Evolutionary conservation across 2,113 vertebrate genomes (phyloP).

Genomic region (Triplophysa siluroides): DNA sequence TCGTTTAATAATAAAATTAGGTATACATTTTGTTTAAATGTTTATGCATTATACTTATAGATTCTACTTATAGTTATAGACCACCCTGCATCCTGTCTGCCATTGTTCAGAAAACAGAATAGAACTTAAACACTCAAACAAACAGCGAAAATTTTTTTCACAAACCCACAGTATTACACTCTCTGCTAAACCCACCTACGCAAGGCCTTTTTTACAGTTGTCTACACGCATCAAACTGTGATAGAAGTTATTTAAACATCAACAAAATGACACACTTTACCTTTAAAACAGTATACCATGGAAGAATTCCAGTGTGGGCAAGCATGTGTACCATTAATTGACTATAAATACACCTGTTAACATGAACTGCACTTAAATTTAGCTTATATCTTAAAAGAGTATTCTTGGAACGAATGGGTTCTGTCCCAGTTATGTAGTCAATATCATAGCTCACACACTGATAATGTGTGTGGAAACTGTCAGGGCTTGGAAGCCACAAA

Average conservation of each 20-base stretch:
- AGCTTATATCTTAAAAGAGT: conserved; percentile 19
- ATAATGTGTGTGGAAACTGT: conserved; percentile 21
- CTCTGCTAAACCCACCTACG: too few relatives aligned
- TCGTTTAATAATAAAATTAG: too few relatives aligned
- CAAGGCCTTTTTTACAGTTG: too few relatives aligned
- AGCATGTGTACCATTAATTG: not conserved
- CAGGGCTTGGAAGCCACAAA: conserved; percentile 39
- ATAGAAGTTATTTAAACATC: not conserved
- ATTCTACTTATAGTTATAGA: too few relatives aligned
- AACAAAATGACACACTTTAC: not conserved
- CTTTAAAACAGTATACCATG: not conserved
- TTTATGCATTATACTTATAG: too few relatives aligned
- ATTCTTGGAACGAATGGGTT: conserved; percentile 24
- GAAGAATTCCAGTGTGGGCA: not conserved
- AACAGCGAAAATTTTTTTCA: too few relatives aligned
- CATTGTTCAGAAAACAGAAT: too few relatives aligned
- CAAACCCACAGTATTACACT: too few relatives aligned
- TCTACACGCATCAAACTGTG: too few relatives aligned
- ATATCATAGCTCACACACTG: conserved; percentile 33
- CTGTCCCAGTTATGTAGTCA: conserved; percentile 36
- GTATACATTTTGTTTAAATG: too few relatives aligned
- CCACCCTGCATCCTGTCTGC: too few relatives aligned
- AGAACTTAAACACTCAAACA: too few relatives aligned
- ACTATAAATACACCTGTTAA: conserved; percentile 14
- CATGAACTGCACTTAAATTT: conserved; percentile 25